These are phyloP conservation scores for Melinaea menophilus DNA, from an alignment of 2,888 invertebrate genomes.

Conservation along the genomic window DNA sequence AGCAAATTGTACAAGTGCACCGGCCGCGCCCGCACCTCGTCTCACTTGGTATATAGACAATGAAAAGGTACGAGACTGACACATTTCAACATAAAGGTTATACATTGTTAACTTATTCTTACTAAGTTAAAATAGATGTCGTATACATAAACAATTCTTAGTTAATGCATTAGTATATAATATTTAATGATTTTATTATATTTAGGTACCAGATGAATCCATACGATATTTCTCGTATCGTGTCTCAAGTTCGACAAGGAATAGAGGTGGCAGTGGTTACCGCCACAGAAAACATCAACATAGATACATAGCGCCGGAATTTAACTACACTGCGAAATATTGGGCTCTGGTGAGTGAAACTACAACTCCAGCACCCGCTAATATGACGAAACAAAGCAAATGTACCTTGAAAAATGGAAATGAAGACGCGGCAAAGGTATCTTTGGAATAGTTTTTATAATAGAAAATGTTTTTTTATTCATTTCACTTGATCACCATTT, in stretches of 20 bases:
- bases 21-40: constrained; percentile 84
- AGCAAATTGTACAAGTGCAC: constrained; percentile 86
- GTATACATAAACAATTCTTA: no score
- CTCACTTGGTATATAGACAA: constrained; percentile 88
- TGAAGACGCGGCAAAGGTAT: constrained; percentile 67
- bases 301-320: constrained; percentile 69
- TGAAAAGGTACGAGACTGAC: constrained; percentile 76
- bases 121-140: no score
- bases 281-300: constrained; percentile 68
- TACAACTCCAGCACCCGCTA: constrained; percentile 49
- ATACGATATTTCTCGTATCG: constrained; percentile 68
- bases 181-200: not conserved
- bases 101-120: no score
- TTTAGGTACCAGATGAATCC: constrained; percentile 63
- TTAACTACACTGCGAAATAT: constrained; percentile 69
- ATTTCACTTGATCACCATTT: no score
- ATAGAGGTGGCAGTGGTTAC: constrained; percentile 66
- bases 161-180: no score
- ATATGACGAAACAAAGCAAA: constrained; percentile 60
- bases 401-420: constrained; percentile 66
- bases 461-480: no score
- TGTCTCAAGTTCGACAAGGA: constrained; percentile 68
- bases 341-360: constrained; percentile 72
- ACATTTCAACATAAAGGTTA: no score
- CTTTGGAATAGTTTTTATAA: constrained; percentile 5